Conservation (phyloP, 2,888 invertebrate genomes). For the Apamea monoglypha region DNA sequence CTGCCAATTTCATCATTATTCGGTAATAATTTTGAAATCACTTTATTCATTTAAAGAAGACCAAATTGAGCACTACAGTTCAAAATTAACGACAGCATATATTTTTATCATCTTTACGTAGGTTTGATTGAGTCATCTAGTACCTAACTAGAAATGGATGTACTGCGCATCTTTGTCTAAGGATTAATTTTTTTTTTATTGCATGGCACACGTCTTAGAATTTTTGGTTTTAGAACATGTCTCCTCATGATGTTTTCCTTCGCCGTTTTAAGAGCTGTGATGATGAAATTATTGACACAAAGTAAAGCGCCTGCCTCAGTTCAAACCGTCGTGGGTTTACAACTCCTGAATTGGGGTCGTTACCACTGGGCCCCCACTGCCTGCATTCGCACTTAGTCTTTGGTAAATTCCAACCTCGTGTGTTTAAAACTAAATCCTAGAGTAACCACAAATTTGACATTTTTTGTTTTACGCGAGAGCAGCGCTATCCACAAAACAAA, state of each 20-base stretch:
- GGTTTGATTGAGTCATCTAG: background rate
- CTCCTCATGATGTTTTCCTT: too few relatives aligned
- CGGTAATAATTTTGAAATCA: slow-evolving; percentile 20
- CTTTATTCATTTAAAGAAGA: background rate
- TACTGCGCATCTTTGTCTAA: background rate
- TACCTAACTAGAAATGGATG: background rate
- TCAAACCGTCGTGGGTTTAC: too few relatives aligned
- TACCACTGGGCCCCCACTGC: too few relatives aligned
- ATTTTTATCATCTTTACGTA: background rate
- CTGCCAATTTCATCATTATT: slow-evolving; percentile 11
- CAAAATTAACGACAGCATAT: background rate
- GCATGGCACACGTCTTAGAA: too few relatives aligned
- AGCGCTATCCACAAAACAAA: background rate
- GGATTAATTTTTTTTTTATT: too few relatives aligned
- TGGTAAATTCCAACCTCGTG: background rate
- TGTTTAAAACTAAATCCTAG: background rate
- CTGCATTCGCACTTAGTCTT: background rate
- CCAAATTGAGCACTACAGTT: background rate
- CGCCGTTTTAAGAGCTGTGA: too few relatives aligned
- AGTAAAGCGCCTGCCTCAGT: too few relatives aligned
- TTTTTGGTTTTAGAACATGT: too few relatives aligned
- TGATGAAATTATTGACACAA: too few relatives aligned
- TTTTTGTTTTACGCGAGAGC: background rate
- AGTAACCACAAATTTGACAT: background rate
- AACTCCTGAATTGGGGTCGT: too few relatives aligned